Evolutionary conservation across 2,797 vertebrate species (phyloP).

Genomic region (Sternotherus odoratus): DNA sequence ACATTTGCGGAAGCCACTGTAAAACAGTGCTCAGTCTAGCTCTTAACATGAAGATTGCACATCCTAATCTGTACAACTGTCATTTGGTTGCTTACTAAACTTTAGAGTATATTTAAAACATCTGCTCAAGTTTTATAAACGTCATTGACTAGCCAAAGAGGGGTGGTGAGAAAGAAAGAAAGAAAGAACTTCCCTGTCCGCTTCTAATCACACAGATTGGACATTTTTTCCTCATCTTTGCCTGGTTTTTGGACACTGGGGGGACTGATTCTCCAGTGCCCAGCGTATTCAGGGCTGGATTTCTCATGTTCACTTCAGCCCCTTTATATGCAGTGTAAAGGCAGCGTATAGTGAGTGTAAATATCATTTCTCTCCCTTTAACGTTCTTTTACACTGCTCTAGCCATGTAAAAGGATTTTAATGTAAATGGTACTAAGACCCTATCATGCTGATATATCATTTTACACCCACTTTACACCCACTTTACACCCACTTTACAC

Average conservation of each 20-base stretch:
- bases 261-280: not conserved
- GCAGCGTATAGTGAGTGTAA: fast-evolving
- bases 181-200: not conserved
- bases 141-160: not conserved
- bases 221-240: not conserved
- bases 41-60: not conserved
- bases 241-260: not conserved
- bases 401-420: not conserved
- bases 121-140: not conserved
- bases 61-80: not conserved
- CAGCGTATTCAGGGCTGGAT: not conserved
- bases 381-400: not conserved
- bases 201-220: fast-evolving
- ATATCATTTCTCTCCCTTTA: fast-evolving
- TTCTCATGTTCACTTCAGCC: fast-evolving
- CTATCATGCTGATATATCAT: not conserved
- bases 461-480: not conserved
- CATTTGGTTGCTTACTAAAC: not conserved
- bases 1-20: not conserved
- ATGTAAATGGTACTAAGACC: not conserved
- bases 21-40: not conserved
- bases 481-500: too few species aligned
- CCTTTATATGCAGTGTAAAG: fast-evolving
- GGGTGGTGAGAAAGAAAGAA: not conserved
- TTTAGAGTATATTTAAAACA: not conserved